phyloP scores from a whole-genome alignment of 2,888 invertebrate genomes.

The Drosophila dives region DNA sequence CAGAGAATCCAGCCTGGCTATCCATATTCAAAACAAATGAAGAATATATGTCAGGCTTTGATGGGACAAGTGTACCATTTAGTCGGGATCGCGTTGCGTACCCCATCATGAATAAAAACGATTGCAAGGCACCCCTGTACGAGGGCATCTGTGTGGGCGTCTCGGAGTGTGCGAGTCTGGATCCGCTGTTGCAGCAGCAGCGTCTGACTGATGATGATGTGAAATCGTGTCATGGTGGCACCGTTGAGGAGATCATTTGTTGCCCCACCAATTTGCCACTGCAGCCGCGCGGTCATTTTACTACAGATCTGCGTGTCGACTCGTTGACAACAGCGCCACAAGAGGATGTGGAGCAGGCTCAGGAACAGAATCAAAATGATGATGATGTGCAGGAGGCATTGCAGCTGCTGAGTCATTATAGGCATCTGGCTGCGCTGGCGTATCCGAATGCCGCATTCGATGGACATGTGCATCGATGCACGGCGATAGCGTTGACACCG shows the following conservation, averaged over 20 bases:
- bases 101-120: background rate
- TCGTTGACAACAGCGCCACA: background rate
- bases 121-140: conserved; percentile 62
- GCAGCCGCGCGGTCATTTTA: conserved; percentile 42
- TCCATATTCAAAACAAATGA: conserved; percentile 57
- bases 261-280: conserved; percentile 61
- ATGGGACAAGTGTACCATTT: background rate
- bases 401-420: conserved; percentile 45
- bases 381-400: conserved; percentile 10
- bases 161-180: conserved; percentile 52
- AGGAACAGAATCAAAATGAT: conserved; percentile 7
- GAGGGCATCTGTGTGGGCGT: conserved; percentile 49
- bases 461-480: conserved; percentile 59
- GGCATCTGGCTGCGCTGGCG: conserved; percentile 60
- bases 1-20: conserved; percentile 36
- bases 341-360: background rate
- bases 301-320: conserved; percentile 7
- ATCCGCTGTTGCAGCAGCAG: conserved; percentile 43
- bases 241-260: conserved; percentile 65
- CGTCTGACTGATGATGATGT: conserved; percentile 55
- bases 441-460: conserved; percentile 64
- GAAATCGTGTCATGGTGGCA: conserved; percentile 49
- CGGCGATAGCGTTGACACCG: conserved; percentile 53
- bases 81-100: conserved; percentile 7
- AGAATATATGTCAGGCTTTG: conserved; percentile 42